These are phyloP conservation scores for Listronotus oregonensis DNA, from an alignment of 1,140 invertebrate species.

Conservation along the genomic window DNA sequence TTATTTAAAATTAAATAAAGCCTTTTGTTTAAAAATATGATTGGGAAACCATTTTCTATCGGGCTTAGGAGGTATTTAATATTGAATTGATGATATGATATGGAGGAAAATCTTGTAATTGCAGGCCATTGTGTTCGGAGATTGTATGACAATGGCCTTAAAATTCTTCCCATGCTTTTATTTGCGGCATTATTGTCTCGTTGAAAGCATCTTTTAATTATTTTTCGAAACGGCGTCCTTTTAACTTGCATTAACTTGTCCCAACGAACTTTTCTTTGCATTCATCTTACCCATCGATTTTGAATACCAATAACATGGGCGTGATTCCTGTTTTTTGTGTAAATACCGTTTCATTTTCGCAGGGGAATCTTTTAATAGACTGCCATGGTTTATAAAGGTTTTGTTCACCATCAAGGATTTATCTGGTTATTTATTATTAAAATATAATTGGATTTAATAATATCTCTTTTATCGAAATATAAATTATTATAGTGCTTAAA, in stretches of 20 bases:
- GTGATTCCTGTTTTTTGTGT: conserved; percentile 28
- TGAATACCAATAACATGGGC: conserved; percentile 31
- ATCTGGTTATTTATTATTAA: background rate
- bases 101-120: conserved; percentile 16
- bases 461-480: too few relatives aligned
- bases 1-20: conserved; percentile 2
- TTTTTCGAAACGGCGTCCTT: conserved; percentile 27
- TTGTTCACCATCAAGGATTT: conserved; percentile 5
- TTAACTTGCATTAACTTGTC: conserved; percentile 34
- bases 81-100: conserved; percentile 21
- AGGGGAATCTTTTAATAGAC: conserved; percentile 38
- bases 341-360: conserved; percentile 32
- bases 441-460: too few relatives aligned
- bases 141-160: conserved; percentile 26
- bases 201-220: conserved; percentile 30
- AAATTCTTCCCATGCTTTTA: conserved; percentile 20
- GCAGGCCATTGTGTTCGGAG: conserved; percentile 1
- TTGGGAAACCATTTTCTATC: conserved; percentile 1
- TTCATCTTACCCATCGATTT: conserved; percentile 33
- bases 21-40: conserved; percentile 9
- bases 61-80: background rate
- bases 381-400: conserved; percentile 9
- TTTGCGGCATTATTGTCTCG: conserved; percentile 22
- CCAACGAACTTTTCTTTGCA: conserved; percentile 30
- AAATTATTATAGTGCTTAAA: too few relatives aligned